Conservation (phyloP, 2,888 invertebrate species). For the Nomada fabriciana region DNA sequence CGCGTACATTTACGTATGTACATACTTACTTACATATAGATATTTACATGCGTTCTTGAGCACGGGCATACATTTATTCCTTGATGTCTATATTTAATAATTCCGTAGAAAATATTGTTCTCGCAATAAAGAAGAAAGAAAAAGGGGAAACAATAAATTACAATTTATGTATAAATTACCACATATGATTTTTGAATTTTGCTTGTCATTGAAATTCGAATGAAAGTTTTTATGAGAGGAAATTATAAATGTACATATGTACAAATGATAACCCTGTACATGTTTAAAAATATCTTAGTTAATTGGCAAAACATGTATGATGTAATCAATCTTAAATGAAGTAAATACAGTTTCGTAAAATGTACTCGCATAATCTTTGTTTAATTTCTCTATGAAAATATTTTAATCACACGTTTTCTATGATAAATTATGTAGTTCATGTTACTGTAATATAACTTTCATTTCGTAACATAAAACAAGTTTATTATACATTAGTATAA, state of each 20-base stretch:
- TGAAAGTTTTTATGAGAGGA: background rate
- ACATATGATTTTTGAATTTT: background rate
- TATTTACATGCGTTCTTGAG: conserved; percentile 17
- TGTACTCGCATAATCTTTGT: background rate
- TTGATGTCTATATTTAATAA: conserved; percentile 10
- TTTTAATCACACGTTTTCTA: background rate
- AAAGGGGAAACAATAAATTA: background rate
- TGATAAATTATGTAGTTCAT: background rate
- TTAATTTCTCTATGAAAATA: background rate
- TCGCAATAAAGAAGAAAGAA: background rate
- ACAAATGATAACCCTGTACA: conserved; percentile 15
- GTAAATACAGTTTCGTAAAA: background rate
- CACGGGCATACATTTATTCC: background rate
- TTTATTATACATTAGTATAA: background rate
- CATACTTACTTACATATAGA: conserved; percentile 6
- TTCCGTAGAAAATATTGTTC: conserved; percentile 9
- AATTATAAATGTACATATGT: conserved; percentile 16
- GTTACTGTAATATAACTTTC: background rate
- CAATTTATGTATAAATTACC: background rate
- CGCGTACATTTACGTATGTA: conserved; percentile 16
- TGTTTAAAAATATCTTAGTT: conserved; percentile 19
- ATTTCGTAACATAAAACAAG: background rate
- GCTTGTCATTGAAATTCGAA: background rate
- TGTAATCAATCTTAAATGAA: conserved; percentile 20
- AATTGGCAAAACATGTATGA: conserved; percentile 33